Conservation (phyloP, 2,113 vertebrate species). For the Grantiella picta region DNA sequence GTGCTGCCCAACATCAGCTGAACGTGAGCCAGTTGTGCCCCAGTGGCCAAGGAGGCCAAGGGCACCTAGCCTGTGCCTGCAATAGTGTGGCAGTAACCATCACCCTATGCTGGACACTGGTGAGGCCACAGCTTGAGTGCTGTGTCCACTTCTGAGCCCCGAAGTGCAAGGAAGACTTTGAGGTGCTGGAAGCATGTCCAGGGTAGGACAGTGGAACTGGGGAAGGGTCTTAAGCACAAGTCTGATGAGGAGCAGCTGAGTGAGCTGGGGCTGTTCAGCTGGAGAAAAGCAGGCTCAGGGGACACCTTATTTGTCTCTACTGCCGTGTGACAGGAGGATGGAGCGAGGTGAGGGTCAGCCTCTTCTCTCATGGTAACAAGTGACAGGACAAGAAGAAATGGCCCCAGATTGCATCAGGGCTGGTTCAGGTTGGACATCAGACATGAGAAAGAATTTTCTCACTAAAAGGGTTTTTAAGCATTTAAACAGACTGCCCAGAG, state of each 20-base stretch:
- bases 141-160: not conserved
- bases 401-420: not conserved
- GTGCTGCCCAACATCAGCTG: not conserved
- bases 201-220: not conserved
- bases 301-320: not conserved
- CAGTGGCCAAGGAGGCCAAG: not conserved
- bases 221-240: not conserved
- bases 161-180: not conserved
- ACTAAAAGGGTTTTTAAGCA: not conserved
- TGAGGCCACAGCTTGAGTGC: fast-evolving
- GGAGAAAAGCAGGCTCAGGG: not conserved
- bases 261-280: not conserved
- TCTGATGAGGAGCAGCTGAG: not conserved
- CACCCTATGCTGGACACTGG: fast-evolving
- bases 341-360: fast-evolving
- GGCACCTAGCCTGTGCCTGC: fast-evolving
- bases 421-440: not conserved
- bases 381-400: not conserved
- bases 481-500: not conserved
- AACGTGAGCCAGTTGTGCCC: not conserved
- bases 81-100: fast-evolving
- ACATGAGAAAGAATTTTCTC: not conserved
- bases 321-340: not conserved
- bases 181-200: not conserved
- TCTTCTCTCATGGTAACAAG: not conserved